A percentile compares a stretch with the other conserved stretches of the same genome.
Evolutionary conservation across 92 coral and sea anemone genomes (phyloP).

Genomic region (Muricea muricata): DNA sequence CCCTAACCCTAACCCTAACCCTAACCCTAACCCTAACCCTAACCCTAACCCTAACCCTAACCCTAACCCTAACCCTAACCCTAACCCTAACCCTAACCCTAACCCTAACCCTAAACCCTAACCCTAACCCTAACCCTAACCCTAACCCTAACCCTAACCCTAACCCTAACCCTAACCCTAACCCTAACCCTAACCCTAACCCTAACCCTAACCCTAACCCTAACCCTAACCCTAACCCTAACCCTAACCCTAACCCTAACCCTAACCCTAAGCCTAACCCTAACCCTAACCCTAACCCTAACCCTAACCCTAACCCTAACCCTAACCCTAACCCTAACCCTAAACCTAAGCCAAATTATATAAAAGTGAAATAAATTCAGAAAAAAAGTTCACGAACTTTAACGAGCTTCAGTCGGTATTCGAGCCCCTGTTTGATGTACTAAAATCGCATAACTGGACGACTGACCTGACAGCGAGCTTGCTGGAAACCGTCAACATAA

Average conservation of each 20-base stretch:
- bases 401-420: no score
- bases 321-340: conserved; percentile 65
- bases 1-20: background rate
- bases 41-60: background rate
- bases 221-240: conserved; percentile 61
- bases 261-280: conserved; percentile 73
- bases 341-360: conserved; percentile 64
- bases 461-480: no score
- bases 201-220: conserved; percentile 57
- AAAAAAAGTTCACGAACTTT: no score
- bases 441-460: no score
- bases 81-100: background rate
- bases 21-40: background rate
- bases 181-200: conserved; percentile 49
- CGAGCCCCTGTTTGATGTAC: no score
- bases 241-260: conserved; percentile 69
- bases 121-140: conserved; percentile 44
- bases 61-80: background rate
- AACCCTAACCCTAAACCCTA: conserved; percentile 25
- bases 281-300: conserved; percentile 69
- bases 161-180: conserved; percentile 52
- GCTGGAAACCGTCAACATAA: no score
- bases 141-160: conserved; percentile 25
- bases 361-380: no score
- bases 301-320: conserved; percentile 61